phyloP scores from a whole-genome alignment of 1,140 invertebrate species.

The Megathymus violae region DNA sequence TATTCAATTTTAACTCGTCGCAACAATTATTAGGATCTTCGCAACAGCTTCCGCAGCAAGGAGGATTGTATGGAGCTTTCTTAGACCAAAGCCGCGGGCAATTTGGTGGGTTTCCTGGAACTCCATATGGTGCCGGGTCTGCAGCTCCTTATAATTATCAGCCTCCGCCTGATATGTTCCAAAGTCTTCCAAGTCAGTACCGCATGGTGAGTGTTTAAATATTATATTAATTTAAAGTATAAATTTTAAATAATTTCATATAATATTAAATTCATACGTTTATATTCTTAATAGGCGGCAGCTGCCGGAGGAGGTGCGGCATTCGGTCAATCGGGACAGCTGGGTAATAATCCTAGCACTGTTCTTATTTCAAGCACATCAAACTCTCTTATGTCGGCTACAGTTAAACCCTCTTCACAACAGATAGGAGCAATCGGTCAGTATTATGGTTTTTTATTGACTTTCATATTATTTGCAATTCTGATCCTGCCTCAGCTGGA shows the following conservation, averaged over 20 bases:
- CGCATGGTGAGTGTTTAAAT: constrained; percentile 88
- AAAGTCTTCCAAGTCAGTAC: constrained; percentile 90
- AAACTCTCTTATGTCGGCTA: constrained; percentile 95
- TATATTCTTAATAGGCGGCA: constrained; percentile 64
- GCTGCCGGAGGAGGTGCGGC: constrained; percentile 85
- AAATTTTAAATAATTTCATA: too few relatives aligned
- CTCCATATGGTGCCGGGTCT: constrained; percentile 79
- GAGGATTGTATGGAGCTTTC: constrained; percentile 86
- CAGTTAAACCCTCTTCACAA: constrained; percentile 93
- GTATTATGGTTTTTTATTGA: constrained; percentile 29
- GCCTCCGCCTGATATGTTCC: constrained; percentile 91
- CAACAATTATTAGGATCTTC: constrained; percentile 88
- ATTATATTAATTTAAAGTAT: too few relatives aligned
- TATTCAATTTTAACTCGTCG: constrained; percentile 89
- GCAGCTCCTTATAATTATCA: constrained; percentile 83
- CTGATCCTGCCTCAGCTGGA: background rate
- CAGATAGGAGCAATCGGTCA: constrained; percentile 92
- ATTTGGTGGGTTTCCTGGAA: constrained; percentile 78
- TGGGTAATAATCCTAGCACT: constrained; percentile 92
- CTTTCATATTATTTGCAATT: background rate
- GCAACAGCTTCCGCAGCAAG: constrained; percentile 89
- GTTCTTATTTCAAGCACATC: constrained; percentile 94
- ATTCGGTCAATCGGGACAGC: constrained; percentile 91
- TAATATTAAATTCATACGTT: too few relatives aligned
- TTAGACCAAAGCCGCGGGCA: constrained; percentile 79